Conservation (phyloP, 2,113 vertebrate species). For the Hystrix cristata region DNA sequence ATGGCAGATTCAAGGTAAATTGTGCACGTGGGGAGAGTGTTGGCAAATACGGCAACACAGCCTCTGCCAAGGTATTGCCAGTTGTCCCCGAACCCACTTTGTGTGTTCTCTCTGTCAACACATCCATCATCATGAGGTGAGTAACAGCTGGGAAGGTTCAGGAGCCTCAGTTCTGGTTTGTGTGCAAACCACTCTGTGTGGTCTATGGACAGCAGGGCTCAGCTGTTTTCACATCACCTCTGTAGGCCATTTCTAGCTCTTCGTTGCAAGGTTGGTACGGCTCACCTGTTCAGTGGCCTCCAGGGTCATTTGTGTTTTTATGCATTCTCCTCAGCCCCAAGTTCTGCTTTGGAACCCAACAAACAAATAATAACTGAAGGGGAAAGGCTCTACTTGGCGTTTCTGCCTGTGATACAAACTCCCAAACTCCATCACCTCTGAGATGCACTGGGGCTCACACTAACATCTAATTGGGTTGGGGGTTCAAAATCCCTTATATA, state of each 20-base stretch:
- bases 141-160: neutral
- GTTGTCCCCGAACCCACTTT: neutral
- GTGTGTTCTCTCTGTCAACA: neutral
- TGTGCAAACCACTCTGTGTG: neutral
- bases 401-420: neutral
- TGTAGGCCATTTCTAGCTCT: neutral
- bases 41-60: neutral
- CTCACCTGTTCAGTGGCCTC: neutral
- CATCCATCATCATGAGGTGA: neutral
- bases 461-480: constrained; percentile 64
- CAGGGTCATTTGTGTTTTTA: neutral
- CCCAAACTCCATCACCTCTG: constrained; percentile 9
- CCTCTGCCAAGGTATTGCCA: neutral
- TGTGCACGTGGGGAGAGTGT: neutral
- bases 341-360: neutral
- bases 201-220: neutral
- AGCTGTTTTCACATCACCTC: neutral
- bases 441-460: neutral
- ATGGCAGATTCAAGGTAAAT: neutral
- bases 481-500: constrained; percentile 66
- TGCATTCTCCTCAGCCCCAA: constrained; percentile 27
- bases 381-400: neutral
- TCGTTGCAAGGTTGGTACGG: neutral
- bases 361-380: constrained; percentile 22
- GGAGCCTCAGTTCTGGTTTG: neutral